phyloP scores from a whole-genome alignment of 2,113 vertebrate species.

The Fukomys damarensis region DNA sequence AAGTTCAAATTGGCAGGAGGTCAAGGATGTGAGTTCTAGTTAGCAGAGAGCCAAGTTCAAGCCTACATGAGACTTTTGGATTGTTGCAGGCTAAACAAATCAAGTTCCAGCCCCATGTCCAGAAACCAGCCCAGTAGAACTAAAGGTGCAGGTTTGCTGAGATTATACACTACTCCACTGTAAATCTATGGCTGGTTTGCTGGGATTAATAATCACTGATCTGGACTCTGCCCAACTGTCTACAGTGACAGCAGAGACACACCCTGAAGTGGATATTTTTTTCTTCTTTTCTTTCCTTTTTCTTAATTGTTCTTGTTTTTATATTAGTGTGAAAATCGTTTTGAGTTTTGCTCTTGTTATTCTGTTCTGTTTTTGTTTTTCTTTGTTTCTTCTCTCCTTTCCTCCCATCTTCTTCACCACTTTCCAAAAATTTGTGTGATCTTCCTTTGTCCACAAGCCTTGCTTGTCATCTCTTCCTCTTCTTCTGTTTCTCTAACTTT shows the following conservation, averaged over 20 bases:
- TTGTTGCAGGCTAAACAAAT: neutral
- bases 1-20: neutral
- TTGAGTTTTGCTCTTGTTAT: neutral
- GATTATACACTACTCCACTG: neutral
- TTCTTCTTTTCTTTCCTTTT: neutral
- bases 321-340: neutral
- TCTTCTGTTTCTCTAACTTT: neutral
- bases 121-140: neutral
- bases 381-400: neutral
- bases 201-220: neutral
- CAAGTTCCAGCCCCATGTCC: neutral
- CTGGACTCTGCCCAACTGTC: neutral
- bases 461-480: neutral
- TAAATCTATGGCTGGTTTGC: neutral
- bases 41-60: neutral
- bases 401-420: neutral
- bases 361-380: neutral
- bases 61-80: neutral
- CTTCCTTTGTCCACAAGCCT: neutral
- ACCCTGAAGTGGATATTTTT: neutral
- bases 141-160: neutral
- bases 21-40: neutral
- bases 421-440: neutral
- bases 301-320: neutral
- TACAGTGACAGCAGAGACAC: neutral